A percentile compares a stretch with the other conserved stretches of the same genome.
Evolutionary conservation across 2,888 invertebrate genomes (phyloP).

Genomic region (Epinotia nisella): DNA sequence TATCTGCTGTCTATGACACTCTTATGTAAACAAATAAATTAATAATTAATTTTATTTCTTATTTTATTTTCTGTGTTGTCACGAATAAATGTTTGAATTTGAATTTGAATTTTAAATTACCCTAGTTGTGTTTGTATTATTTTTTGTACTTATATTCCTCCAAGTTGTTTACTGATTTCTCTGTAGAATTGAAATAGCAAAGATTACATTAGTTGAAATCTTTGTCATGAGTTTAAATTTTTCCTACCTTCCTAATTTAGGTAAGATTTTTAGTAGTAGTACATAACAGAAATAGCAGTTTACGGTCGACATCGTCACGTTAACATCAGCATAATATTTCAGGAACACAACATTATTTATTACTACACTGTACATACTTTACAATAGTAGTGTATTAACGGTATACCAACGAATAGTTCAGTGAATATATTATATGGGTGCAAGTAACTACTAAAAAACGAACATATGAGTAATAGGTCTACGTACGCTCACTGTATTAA

Average conservation of each 20-base stretch:
- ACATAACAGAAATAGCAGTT: neutral
- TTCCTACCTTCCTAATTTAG: neutral
- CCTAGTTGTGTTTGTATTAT: too few species aligned
- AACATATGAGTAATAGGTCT: conserved; percentile 24
- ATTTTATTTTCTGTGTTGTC: too few species aligned
- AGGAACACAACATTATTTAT: neutral
- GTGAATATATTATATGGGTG: neutral
- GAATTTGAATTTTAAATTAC: too few species aligned
- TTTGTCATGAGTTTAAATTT: neutral
- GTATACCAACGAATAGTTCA: neutral
- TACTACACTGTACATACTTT: neutral
- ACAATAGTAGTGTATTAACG: neutral
- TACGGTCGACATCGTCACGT: too few species aligned
- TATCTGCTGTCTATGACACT: too few species aligned
- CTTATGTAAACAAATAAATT: too few species aligned
- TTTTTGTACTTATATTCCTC: too few species aligned
- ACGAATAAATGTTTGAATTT: too few species aligned
- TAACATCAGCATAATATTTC: neutral
- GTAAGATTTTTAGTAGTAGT: neutral
- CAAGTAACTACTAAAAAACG: neutral
- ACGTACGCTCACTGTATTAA: neutral
- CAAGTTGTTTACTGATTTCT: too few species aligned
- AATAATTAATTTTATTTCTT: too few species aligned
- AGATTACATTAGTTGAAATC: neutral
- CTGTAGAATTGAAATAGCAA: too few species aligned